Evolutionary conservation across 1,140 invertebrate species (phyloP).

Genomic region (Armadillidium nasatum): DNA sequence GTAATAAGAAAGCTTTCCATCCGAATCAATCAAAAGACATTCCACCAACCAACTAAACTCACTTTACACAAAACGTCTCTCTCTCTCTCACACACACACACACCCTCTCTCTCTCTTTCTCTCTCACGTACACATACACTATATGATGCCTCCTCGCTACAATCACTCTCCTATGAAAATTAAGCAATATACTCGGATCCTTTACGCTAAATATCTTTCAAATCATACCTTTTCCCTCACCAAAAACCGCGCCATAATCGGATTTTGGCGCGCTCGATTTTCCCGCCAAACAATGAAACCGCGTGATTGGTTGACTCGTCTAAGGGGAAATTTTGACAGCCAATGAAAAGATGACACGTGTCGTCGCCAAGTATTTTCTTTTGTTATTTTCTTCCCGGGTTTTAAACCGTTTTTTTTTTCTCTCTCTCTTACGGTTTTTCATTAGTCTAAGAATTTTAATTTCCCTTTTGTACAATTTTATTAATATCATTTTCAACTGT

Average conservation of each 20-base stretch:
- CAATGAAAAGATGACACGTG: slow-evolving; percentile 1
- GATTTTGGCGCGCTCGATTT: neutral
- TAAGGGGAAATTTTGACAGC: neutral
- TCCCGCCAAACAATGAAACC: neutral
- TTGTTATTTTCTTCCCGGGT: neutral
- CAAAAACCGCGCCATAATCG: neutral
- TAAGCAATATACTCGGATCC: slow-evolving; percentile 5
- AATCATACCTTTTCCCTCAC: neutral
- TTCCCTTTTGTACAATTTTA: too few relatives aligned
- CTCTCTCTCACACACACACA: neutral
- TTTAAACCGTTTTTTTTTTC: too few relatives aligned
- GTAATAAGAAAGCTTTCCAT: neutral
- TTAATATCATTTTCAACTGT: too few relatives aligned
- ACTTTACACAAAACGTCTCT: neutral
- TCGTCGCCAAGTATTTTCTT: neutral
- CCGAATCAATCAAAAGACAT: neutral
- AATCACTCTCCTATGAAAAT: neutral
- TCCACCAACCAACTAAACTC: neutral
- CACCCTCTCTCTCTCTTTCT: too few relatives aligned
- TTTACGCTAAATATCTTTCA: neutral
- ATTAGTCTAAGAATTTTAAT: too few relatives aligned
- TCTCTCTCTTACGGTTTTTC: too few relatives aligned
- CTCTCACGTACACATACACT: neutral
- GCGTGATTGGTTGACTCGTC: slow-evolving; percentile 1
- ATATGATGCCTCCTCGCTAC: neutral